phyloP scores from a whole-genome alignment of 2,797 vertebrate species.

The Microctenopoma lineatum region DNA sequence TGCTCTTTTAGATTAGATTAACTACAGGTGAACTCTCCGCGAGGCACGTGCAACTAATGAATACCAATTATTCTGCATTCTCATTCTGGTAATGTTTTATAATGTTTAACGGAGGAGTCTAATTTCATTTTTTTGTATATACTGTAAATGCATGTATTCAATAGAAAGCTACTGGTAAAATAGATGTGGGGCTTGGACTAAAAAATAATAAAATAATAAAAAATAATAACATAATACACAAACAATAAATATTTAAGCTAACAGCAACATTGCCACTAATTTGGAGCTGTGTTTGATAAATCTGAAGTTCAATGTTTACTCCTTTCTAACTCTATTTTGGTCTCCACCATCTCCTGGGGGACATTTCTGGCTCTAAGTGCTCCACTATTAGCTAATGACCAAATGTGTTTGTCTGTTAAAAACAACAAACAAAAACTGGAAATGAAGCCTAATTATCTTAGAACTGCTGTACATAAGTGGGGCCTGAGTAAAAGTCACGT shows the following conservation, averaged over 20 bases:
- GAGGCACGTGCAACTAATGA: background rate
- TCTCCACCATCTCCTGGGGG: background rate
- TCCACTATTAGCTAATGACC: no score
- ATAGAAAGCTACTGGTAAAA: background rate
- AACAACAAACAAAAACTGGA: background rate
- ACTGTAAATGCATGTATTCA: background rate
- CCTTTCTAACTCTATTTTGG: background rate
- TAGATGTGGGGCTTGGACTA: no score
- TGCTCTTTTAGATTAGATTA: conserved; percentile 8
- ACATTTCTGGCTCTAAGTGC: background rate
- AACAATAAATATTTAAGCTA: no score
- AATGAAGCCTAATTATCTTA: background rate
- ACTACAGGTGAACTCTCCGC: background rate
- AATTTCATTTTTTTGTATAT: background rate
- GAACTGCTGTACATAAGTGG: no score
- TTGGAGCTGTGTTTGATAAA: background rate
- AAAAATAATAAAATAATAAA: no score
- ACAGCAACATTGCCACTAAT: background rate
- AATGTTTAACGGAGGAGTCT: background rate
- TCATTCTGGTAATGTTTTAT: background rate
- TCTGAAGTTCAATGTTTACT: no score
- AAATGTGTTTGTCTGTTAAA: background rate
- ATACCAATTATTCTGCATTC: background rate
- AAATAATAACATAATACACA: no score
- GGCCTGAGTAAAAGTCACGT: conserved; percentile 5